A percentile compares a stretch with the other conserved stretches of the same genome.
Evolutionary conservation across 2,113 vertebrate genomes (phyloP).

Genomic region (Pristiophorus japonicus): DNA sequence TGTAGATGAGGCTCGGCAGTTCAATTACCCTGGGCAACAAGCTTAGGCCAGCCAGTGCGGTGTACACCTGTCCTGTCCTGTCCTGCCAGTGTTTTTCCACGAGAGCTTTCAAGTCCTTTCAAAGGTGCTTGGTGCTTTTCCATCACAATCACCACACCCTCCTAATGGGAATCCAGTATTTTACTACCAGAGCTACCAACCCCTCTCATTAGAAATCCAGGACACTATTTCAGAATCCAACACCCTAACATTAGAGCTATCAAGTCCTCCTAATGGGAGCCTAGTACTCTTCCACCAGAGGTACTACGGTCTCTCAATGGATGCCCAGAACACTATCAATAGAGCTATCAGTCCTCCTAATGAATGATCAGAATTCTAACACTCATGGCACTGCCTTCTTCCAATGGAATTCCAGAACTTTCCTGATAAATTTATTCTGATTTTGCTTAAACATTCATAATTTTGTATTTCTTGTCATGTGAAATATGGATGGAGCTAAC

Average conservation of each 20-base stretch:
- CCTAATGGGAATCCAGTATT: background rate
- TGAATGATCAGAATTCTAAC: background rate
- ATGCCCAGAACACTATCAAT: background rate
- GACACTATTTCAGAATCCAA: background rate
- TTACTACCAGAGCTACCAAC: background rate
- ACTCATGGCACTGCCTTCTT: background rate
- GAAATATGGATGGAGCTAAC: background rate
- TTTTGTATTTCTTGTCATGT: background rate
- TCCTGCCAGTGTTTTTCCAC: background rate
- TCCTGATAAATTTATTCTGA: background rate
- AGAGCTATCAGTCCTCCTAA: background rate
- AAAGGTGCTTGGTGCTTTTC: background rate
- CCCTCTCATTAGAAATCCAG: background rate
- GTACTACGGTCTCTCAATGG: background rate
- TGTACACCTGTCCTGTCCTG: background rate
- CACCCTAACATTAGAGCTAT: too few species aligned
- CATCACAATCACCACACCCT: background rate
- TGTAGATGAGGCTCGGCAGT: background rate
- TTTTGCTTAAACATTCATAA: slow-evolving; percentile 1
- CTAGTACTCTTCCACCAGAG: background rate
- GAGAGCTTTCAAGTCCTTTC: background rate
- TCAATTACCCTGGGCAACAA: background rate
- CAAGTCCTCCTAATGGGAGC: background rate
- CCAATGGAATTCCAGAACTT: background rate
- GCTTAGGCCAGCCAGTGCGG: background rate